phyloP scores from a whole-genome alignment of 2,113 vertebrate species.

The Psilopsiagon aurifrons region DNA sequence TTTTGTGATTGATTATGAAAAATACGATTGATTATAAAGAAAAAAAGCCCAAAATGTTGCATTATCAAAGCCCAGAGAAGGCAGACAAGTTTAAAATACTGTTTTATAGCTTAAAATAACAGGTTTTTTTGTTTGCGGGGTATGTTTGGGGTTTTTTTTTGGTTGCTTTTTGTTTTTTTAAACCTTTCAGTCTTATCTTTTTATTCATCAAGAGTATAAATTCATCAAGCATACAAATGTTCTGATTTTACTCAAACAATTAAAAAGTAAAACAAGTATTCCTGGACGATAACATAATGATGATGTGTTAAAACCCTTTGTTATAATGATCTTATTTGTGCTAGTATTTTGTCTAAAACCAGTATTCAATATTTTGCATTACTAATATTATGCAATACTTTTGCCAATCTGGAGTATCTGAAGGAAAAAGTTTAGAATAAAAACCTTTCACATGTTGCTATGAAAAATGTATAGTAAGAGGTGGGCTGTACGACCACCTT shows the following conservation, averaged over 20 bases:
- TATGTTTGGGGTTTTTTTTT: not conserved
- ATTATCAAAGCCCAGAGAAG: not conserved
- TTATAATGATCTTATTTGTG: not conserved
- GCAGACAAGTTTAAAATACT: not conserved
- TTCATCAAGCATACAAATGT: not conserved
- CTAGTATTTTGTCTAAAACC: not conserved
- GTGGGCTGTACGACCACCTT: not conserved
- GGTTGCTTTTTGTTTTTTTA: not conserved
- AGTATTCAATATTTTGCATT: not conserved
- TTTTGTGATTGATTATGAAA: not conserved
- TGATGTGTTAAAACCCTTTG: not conserved
- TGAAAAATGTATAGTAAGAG: not conserved
- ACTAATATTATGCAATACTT: not conserved
- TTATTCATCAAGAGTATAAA: not conserved
- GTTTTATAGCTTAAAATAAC: not conserved
- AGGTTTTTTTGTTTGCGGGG: not conserved
- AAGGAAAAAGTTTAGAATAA: not conserved
- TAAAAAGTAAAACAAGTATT: not conserved
- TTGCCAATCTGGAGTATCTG: not conserved
- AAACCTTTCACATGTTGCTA: not conserved
- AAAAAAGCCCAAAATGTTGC: not conserved
- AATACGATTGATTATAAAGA: not conserved
- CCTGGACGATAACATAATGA: not conserved
- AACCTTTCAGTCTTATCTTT: not conserved
- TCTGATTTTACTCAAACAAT: not conserved